Conservation (phyloP, 2,888 invertebrate genomes). For the Pyralis farinalis region DNA sequence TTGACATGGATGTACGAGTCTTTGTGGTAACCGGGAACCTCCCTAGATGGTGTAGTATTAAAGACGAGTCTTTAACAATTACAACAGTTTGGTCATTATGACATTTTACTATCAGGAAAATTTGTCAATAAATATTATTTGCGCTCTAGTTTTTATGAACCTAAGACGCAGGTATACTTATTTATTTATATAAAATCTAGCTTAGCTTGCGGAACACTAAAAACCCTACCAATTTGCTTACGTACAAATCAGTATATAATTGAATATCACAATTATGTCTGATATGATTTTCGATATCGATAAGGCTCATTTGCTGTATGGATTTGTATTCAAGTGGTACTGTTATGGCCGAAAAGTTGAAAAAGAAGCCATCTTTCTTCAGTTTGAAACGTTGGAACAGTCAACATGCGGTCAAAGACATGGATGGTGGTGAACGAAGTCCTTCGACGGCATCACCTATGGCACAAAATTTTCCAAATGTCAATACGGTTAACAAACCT, state of each 20-base stretch:
- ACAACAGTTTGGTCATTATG: no score
- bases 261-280: not conserved
- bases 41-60: no score
- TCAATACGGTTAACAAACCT: not conserved
- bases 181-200: no score
- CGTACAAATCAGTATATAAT: not conserved
- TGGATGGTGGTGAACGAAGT: conserved; percentile 22
- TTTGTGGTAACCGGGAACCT: no score
- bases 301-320: conserved; percentile 7
- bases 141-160: no score
- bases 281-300: not conserved
- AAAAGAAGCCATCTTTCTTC: conserved; percentile 57
- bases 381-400: conserved; percentile 57
- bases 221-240: no score
- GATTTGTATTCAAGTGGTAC: conserved; percentile 12
- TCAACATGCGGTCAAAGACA: conserved; percentile 32
- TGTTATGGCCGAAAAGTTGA: conserved; percentile 61
- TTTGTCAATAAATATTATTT: no score
- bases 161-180: no score
- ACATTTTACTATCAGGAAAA: no score
- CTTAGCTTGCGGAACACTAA: no score
- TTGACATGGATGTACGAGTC: no score
- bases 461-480: conserved; percentile 7
- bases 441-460: not conserved
- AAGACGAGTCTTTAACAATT: no score